phyloP scores from a whole-genome alignment of 2,797 vertebrate species.

The Micrastur ruficollis region DNA sequence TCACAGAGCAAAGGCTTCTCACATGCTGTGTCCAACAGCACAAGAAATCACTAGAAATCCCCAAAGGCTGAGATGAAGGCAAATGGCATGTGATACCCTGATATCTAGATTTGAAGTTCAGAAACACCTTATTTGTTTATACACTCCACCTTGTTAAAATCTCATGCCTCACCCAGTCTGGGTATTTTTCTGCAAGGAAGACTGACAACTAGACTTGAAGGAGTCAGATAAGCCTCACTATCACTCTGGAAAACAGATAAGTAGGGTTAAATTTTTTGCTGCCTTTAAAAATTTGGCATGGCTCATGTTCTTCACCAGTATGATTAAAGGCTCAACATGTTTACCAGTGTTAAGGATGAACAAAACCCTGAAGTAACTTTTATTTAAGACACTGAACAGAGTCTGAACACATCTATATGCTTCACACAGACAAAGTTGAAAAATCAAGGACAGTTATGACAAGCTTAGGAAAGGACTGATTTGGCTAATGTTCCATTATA shows the following conservation, averaged over 20 bases:
- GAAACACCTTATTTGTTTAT: neutral
- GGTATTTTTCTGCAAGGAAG: neutral
- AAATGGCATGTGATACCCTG: neutral
- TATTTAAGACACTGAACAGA: neutral
- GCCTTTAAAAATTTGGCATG: neutral
- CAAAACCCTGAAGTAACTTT: neutral
- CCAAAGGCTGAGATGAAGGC: neutral
- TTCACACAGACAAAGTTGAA: neutral
- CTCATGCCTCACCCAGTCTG: neutral
- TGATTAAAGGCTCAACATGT: neutral
- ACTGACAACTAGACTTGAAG: neutral
- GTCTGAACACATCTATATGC: neutral
- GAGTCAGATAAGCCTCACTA: neutral
- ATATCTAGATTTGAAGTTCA: neutral
- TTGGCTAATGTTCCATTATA: neutral
- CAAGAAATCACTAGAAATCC: neutral
- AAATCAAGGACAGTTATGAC: neutral
- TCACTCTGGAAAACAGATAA: neutral
- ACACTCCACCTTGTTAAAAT: neutral
- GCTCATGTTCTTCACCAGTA: neutral
- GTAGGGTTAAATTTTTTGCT: neutral
- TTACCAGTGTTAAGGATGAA: neutral
- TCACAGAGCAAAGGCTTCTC: neutral
- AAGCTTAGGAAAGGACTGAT: neutral
- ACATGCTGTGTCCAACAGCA: rapidly evolving